Evolutionary conservation across 2,888 invertebrate species (phyloP).

Genomic region (Busseola fusca): DNA sequence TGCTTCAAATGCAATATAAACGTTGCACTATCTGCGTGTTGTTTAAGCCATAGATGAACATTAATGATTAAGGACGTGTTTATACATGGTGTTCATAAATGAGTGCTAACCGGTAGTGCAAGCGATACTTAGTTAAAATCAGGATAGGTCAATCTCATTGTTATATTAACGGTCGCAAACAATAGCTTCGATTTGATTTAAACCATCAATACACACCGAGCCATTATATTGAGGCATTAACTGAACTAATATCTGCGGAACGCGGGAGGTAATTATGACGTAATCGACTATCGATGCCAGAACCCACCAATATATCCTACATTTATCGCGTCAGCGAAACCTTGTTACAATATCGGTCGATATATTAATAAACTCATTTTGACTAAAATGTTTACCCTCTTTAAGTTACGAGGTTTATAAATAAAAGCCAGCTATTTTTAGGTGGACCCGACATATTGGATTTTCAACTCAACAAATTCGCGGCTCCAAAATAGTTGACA

Average conservation of each 20-base stretch:
- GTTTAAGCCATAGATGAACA: conserved; percentile 24
- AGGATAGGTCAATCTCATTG: conserved; percentile 65
- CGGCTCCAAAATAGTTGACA: neutral
- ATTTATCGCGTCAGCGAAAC: conserved; percentile 38
- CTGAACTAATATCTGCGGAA: conserved; percentile 66
- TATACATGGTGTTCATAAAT: too few relatives aligned
- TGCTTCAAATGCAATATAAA: conserved; percentile 14
- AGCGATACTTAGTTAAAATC: conserved; percentile 51
- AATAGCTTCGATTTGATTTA: conserved; percentile 73
- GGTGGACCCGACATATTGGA: neutral
- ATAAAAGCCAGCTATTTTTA: conserved; percentile 22
- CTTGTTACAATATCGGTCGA: conserved; percentile 40
- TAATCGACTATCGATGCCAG: conserved; percentile 60
- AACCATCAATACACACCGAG: conserved; percentile 67
- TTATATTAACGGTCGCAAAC: conserved; percentile 64
- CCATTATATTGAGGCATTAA: conserved; percentile 70
- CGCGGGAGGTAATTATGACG: conserved; percentile 67
- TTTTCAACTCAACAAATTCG: conserved; percentile 2
- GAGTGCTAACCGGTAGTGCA: conserved; percentile 16
- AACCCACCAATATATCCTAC: conserved; percentile 42
- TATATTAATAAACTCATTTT: conserved; percentile 43
- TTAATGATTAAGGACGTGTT: too few relatives aligned
- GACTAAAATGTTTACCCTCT: conserved; percentile 25
- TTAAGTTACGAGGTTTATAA: neutral
- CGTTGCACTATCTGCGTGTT: conserved; percentile 8